Conservation (phyloP, 2,113 vertebrate genomes). For the Leucopsar rothschildi region DNA sequence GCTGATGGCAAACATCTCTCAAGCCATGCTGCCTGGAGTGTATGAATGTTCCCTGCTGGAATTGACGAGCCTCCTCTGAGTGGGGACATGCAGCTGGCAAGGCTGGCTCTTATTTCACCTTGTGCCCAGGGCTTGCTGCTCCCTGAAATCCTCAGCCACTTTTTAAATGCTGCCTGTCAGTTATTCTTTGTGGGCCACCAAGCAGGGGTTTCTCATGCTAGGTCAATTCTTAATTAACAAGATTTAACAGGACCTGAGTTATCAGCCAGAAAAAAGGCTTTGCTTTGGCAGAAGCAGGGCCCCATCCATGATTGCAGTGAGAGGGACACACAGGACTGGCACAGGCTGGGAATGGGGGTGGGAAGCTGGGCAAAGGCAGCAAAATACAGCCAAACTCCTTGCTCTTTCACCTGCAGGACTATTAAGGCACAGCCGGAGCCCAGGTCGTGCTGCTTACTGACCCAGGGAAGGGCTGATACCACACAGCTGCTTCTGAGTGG, state of each 20-base stretch:
- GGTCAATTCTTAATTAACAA: not conserved
- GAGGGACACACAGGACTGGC: not conserved
- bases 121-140: not conserved
- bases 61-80: not conserved
- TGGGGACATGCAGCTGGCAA: not conserved
- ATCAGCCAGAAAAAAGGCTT: not conserved
- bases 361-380: not conserved
- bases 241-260: not conserved
- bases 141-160: not conserved
- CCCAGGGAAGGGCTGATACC: not conserved
- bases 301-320: not conserved
- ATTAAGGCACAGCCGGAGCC: not conserved
- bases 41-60: not conserved
- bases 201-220: not conserved
- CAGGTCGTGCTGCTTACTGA: not conserved
- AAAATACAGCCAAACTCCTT: not conserved
- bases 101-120: not conserved
- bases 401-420: not conserved
- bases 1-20: not conserved
- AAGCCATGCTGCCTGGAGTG: not conserved
- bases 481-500: not conserved
- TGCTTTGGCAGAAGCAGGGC: not conserved
- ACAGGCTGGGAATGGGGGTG: fast-evolving
- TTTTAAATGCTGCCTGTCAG: not conserved
- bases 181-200: not conserved